Percentiles rank a stretch among this genome's conserved stretches.
These are phyloP conservation scores for Siphlonurus alternatus DNA, from an alignment of 2,888 invertebrate genomes.

Conservation along the genomic window DNA sequence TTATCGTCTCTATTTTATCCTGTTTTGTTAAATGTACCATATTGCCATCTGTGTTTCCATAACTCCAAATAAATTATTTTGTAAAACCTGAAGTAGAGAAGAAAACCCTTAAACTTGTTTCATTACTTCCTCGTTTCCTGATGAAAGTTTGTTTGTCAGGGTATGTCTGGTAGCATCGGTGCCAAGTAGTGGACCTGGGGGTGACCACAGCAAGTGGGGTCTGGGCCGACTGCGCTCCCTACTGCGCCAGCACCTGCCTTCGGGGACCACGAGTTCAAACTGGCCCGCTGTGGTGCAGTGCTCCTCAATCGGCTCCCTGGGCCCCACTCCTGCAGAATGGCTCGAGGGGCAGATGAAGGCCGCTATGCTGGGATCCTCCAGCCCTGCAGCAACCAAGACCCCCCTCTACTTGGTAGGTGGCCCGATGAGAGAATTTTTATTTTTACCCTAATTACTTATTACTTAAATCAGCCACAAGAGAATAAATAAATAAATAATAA, in stretches of 20 bases:
- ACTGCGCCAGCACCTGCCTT: constrained; percentile 28
- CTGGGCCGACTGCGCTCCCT: constrained; percentile 35
- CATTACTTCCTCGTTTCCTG: constrained; percentile 8
- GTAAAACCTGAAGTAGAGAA: neutral
- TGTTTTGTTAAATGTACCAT: neutral
- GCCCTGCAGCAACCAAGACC: neutral
- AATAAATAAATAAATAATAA: too few relatives aligned
- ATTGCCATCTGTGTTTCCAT: neutral
- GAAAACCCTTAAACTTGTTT: too few relatives aligned
- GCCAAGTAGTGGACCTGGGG: constrained; percentile 61
- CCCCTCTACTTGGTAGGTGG: neutral
- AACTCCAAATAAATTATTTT: neutral
- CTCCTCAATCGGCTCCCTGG: constrained; percentile 80
- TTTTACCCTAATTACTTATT: too few relatives aligned
- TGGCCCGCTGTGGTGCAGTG: constrained; percentile 73
- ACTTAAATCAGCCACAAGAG: too few relatives aligned
- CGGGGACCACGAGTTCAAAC: constrained; percentile 24
- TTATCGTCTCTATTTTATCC: neutral
- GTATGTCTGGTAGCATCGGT: constrained; percentile 73
- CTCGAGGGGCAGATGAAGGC: constrained; percentile 28
- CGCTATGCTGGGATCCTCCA: neutral
- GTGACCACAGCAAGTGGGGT: constrained; percentile 40
- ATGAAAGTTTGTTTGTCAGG: constrained; percentile 31
- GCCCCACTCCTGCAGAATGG: constrained; percentile 45
- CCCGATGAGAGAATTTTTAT: too few relatives aligned